These are phyloP conservation scores for Chelon auratus DNA, from an alignment of 2,797 vertebrate species.

Conservation along the genomic window DNA sequence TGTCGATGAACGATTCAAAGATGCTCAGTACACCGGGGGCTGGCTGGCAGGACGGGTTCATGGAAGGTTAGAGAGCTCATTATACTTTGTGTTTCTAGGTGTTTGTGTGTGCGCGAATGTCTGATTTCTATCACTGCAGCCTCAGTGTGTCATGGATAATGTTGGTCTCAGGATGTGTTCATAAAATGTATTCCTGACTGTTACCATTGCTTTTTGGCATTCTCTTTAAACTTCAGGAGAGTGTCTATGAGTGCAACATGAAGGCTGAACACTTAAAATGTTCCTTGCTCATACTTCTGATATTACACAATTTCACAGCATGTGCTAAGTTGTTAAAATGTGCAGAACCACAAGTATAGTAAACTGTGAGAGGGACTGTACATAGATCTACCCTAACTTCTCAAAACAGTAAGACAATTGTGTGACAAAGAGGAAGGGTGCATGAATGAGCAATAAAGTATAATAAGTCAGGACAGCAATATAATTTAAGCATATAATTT, in stretches of 20 bases:
- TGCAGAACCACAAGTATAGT: background rate
- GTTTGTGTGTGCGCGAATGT: background rate
- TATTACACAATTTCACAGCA: no score
- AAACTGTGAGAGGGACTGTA: no score
- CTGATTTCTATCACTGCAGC: background rate
- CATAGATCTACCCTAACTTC: background rate
- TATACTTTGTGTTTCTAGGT: background rate
- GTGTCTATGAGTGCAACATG: no score
- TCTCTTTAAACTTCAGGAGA: background rate
- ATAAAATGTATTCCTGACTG: background rate
- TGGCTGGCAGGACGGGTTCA: conserved; percentile 94
- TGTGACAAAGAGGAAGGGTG: background rate
- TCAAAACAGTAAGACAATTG: conserved; percentile 1
- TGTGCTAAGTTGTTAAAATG: background rate
- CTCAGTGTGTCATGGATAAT: background rate
- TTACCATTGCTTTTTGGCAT: background rate
- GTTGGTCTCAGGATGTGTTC: conserved; percentile 1
- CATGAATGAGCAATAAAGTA: background rate
- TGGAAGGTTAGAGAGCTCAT: conserved; percentile 86
- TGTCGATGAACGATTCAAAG: conserved; percentile 92
- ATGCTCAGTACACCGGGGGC: conserved; percentile 91
- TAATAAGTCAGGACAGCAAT: no score
- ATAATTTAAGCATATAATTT: no score
- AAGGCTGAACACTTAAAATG: background rate
- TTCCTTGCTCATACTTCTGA: background rate